Conservation (phyloP, 2,888 invertebrate genomes). For the Eudemis profundana region DNA sequence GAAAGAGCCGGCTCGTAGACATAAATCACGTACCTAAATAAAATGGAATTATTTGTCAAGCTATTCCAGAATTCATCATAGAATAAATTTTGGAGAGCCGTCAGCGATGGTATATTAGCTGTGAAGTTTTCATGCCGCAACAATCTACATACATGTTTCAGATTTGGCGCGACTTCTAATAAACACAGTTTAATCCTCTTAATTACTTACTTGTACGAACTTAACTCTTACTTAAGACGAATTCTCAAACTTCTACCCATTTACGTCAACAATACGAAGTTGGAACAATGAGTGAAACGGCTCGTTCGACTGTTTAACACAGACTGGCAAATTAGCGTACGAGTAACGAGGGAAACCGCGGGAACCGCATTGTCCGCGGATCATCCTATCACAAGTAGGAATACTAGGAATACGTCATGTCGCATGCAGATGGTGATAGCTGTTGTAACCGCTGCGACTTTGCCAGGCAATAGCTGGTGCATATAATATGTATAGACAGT, state of each 20-base stretch:
- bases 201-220: slow-evolving; percentile 8
- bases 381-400: slow-evolving; percentile 9
- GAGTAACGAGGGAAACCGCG: slow-evolving; percentile 39
- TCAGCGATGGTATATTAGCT: neutral
- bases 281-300: slow-evolving; percentile 39
- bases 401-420: too few relatives aligned
- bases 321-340: slow-evolving; percentile 30
- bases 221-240: neutral
- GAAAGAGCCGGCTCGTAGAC: too few relatives aligned
- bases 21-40: too few relatives aligned
- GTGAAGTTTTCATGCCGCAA: neutral
- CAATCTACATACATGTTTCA: neutral
- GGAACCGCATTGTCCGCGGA: slow-evolving; percentile 29
- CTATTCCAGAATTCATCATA: too few relatives aligned
- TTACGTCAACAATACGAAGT: slow-evolving; percentile 34
- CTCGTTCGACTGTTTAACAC: slow-evolving; percentile 11
- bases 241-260: slow-evolving; percentile 29
- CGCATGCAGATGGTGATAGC: slow-evolving; percentile 21
- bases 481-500: too few relatives aligned
- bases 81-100: too few relatives aligned
- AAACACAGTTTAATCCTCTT: slow-evolving; percentile 23
- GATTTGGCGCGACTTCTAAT: neutral
- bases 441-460: neutral
- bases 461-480: too few relatives aligned
- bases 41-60: too few relatives aligned